These are phyloP conservation scores for Meriones psammophilus DNA, from an alignment of 2,797 vertebrate genomes.

Conservation along the genomic window DNA sequence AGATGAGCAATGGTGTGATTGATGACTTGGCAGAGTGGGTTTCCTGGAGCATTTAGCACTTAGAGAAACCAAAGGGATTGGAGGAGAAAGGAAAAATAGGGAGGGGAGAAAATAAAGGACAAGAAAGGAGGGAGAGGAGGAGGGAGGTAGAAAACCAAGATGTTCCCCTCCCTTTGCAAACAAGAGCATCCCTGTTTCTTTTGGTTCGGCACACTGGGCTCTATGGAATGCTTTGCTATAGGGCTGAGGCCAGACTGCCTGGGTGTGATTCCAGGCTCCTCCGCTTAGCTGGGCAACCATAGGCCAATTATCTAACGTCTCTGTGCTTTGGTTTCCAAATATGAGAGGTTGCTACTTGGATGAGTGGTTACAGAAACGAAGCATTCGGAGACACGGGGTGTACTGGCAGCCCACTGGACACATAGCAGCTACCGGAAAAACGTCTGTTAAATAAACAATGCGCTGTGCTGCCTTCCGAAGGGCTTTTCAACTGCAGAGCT, in stretches of 20 bases:
- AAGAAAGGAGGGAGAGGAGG: background rate
- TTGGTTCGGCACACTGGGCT: slow-evolving; percentile 1
- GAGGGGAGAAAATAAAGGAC: background rate
- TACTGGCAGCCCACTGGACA: too few species aligned
- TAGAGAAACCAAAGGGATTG: background rate
- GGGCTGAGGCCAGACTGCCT: background rate
- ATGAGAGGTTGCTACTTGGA: background rate
- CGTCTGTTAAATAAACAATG: background rate
- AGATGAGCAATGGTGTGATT: background rate
- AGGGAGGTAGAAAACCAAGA: background rate
- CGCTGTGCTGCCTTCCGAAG: background rate
- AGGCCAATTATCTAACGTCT: background rate
- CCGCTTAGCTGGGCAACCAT: slow-evolving; percentile 2
- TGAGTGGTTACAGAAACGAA: background rate
- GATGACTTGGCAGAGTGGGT: background rate
- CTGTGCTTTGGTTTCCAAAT: slow-evolving; percentile 10
- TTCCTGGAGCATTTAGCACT: background rate
- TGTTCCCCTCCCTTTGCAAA: background rate
- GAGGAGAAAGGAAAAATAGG: background rate
- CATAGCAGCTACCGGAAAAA: background rate
- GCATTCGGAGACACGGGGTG: background rate
- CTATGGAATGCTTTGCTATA: background rate
- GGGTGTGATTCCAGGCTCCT: background rate
- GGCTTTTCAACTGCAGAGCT: background rate
- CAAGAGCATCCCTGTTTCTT: background rate